phyloP scores from a whole-genome alignment of 2,113 vertebrate species.

The Callopanchax toddi region DNA sequence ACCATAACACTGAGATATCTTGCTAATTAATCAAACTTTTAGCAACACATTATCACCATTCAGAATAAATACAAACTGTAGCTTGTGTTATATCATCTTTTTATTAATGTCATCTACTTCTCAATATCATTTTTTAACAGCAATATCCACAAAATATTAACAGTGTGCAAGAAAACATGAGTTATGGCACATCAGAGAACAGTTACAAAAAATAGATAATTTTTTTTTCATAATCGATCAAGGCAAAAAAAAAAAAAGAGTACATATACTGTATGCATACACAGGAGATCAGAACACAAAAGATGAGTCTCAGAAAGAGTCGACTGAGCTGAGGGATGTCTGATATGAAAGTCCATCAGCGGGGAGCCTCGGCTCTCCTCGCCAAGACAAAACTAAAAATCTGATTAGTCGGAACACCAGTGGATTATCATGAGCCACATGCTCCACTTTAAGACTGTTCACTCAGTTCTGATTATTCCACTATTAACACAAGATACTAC shows the following conservation, averaged over 20 bases:
- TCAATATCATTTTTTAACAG: slow-evolving; percentile 78
- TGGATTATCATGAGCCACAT: slow-evolving; percentile 35
- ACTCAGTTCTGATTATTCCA: slow-evolving; percentile 48
- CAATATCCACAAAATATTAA: slow-evolving; percentile 86
- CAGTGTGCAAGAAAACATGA: slow-evolving; percentile 85
- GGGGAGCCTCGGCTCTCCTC: slow-evolving; percentile 47
- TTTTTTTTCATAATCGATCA: slow-evolving; percentile 81
- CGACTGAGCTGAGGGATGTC: slow-evolving; percentile 41
- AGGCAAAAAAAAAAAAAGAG: slow-evolving; percentile 76
- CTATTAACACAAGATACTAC: slow-evolving; percentile 53
- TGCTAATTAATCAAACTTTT: too few relatives aligned
- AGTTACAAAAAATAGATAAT: slow-evolving; percentile 84
- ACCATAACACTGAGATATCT: too few relatives aligned
- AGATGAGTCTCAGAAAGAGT: slow-evolving; percentile 63
- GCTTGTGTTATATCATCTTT: slow-evolving; percentile 72
- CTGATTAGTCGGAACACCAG: slow-evolving; percentile 30
- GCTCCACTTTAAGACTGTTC: slow-evolving; percentile 48
- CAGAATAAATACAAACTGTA: neutral
- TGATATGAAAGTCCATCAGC: slow-evolving; percentile 56
- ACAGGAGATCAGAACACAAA: slow-evolving; percentile 78
- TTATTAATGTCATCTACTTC: slow-evolving; percentile 79
- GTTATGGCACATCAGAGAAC: slow-evolving; percentile 84
- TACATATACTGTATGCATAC: slow-evolving; percentile 75
- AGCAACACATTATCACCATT: too few relatives aligned
- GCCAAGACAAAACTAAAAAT: slow-evolving; percentile 11